Evolutionary conservation across 37 sponge, comb jelly and placozoan genomes (phyloP).

Genomic region (Eunapius fragilis): DNA sequence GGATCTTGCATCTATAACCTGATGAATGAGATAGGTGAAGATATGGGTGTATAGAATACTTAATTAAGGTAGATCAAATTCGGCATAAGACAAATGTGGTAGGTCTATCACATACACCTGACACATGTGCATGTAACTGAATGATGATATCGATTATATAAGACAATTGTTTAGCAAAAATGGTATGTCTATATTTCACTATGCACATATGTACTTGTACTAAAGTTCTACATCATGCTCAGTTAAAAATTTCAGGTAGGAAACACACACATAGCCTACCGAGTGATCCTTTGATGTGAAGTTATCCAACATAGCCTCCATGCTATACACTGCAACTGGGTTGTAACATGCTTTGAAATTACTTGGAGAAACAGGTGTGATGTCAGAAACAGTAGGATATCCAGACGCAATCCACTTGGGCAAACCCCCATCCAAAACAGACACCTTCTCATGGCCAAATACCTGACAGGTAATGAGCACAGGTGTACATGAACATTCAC

Average conservation of each 20-base stretch:
- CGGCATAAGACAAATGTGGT: background rate
- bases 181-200: no score
- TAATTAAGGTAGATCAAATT: background rate
- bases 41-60: background rate
- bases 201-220: no score
- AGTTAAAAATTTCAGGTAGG: no score
- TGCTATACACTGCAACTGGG: conserved; percentile 18
- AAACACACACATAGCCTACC: conserved; percentile 13
- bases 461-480: no score
- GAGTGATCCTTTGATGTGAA: conserved; percentile 21
- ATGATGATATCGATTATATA: no score
- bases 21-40: background rate
- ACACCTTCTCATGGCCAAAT: conserved; percentile 83
- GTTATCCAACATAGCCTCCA: conserved; percentile 30
- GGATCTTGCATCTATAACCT: conserved; percentile 68
- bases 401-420: conserved; percentile 72
- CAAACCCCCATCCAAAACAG: conserved; percentile 79
- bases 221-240: no score
- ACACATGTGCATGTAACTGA: no score
- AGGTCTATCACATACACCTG: no score
- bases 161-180: no score
- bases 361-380: conserved; percentile 2
- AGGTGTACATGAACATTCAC: no score
- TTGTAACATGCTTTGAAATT: conserved; percentile 37
- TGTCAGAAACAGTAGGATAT: conserved; percentile 36